A percentile compares a stretch with the other conserved stretches of the same genome.
Conservation (phyloP, 2,113 vertebrate genomes). For the Festucalex cinctus region DNA sequence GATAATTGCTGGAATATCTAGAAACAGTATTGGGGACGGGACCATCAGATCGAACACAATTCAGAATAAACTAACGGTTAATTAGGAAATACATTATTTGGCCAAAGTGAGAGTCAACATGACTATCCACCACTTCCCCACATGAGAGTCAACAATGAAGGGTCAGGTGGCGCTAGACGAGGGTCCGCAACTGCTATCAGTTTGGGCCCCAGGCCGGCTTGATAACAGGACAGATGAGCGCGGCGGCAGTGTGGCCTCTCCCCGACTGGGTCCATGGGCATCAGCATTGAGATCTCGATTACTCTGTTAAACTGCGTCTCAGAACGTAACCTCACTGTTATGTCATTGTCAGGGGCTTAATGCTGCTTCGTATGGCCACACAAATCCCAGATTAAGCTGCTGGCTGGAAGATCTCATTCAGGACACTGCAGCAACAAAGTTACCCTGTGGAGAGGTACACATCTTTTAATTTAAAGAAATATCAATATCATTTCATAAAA, state of each 20-base stretch:
- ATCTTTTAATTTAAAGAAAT: conserved; percentile 17
- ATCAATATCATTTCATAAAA: too few relatives aligned
- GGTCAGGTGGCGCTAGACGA: conserved; percentile 22
- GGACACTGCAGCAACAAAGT: conserved; percentile 34
- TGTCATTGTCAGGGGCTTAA: conserved; percentile 71
- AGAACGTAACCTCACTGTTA: conserved; percentile 63
- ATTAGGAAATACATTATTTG: background rate
- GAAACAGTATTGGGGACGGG: conserved; percentile 49
- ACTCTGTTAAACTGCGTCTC: conserved; percentile 69
- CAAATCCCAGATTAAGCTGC: conserved; percentile 70
- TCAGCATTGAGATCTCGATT: conserved; percentile 72
- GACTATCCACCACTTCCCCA: background rate
- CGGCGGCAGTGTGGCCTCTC: conserved; percentile 50
- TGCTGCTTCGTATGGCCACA: conserved; percentile 68
- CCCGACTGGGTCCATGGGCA: conserved; percentile 55
- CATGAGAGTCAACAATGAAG: conserved; percentile 22
- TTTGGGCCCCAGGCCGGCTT: conserved; percentile 29
- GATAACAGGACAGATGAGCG: conserved; percentile 60
- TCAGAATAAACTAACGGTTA: background rate
- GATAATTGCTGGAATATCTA: conserved; percentile 63
- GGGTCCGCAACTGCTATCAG: conserved; percentile 25
- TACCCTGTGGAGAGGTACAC: background rate
- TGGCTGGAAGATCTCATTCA: conserved; percentile 36
- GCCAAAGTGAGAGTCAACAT: background rate
- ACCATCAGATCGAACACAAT: conserved; percentile 43